These are phyloP conservation scores for Urosaurus nigricauda DNA, from an alignment of 2,797 vertebrate species.

Conservation along the genomic window DNA sequence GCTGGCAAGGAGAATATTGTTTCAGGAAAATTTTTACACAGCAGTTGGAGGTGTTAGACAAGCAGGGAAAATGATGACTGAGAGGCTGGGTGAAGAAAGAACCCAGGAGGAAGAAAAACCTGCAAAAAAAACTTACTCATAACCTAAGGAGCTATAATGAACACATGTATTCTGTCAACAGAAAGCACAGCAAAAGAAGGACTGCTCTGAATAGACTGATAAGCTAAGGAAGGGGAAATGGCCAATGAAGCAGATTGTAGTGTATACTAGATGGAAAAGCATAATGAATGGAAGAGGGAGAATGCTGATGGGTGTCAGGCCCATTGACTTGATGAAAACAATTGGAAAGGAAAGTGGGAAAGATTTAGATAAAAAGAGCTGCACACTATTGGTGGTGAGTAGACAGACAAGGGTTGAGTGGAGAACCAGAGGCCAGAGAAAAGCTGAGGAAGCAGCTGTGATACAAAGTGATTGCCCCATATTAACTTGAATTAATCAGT, in stretches of 20 bases:
- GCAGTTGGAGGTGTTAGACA: not conserved
- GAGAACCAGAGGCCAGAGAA: not conserved
- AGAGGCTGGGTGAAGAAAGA: not conserved
- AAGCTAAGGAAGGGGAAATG: not conserved
- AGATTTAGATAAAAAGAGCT: not conserved
- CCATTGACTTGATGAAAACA: not conserved
- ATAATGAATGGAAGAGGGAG: not conserved
- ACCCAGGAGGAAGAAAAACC: not conserved
- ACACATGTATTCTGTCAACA: not conserved
- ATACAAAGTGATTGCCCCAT: not conserved
- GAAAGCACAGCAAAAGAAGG: not conserved
- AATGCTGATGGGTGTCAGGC: not conserved
- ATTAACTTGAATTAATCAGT: not conserved
- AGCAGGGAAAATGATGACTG: not conserved
- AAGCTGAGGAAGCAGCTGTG: not conserved
- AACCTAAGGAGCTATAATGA: not conserved
- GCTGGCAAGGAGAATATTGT: not conserved
- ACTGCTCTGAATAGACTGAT: not conserved
- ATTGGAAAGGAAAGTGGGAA: not conserved
- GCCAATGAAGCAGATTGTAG: not conserved
- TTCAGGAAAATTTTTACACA: not conserved
- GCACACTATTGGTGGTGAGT: not conserved
- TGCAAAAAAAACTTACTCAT: not conserved
- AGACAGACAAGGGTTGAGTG: not conserved
- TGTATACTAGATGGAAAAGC: not conserved